Conservation (phyloP, 2,888 invertebrate genomes). For the Phymatocera aterrima region DNA sequence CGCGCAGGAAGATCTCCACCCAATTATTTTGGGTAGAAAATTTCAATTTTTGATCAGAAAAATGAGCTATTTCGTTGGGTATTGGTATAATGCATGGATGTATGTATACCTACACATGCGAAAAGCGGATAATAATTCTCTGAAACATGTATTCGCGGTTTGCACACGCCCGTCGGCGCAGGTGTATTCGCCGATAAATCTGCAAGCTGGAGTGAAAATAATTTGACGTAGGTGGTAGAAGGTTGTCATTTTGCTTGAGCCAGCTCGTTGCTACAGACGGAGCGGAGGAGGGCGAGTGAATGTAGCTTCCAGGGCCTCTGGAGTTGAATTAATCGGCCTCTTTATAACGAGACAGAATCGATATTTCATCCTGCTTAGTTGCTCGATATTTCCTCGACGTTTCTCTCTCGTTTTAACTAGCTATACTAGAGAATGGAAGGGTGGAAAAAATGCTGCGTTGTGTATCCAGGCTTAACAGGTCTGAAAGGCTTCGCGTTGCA, state of each 20-base stretch:
- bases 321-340: conserved; percentile 37
- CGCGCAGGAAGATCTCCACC: too few species aligned
- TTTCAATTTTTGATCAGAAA: too few species aligned
- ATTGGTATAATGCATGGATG: too few species aligned
- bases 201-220: conserved; percentile 7
- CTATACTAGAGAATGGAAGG: background rate
- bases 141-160: background rate
- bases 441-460: conserved; percentile 35
- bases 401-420: conserved; percentile 28
- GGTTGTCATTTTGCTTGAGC: conserved; percentile 16
- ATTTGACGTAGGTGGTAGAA: conserved; percentile 1
- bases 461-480: conserved; percentile 39
- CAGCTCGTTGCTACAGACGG: conserved; percentile 25
- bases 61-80: too few species aligned
- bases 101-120: too few species aligned
- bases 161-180: background rate
- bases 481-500: conserved; percentile 35
- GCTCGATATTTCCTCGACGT: conserved; percentile 8
- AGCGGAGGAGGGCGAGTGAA: background rate
- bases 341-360: conserved; percentile 39
- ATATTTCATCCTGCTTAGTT: conserved; percentile 25
- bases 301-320: background rate
- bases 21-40: too few species aligned
- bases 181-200: conserved; percentile 32
- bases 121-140: background rate